Conservation (phyloP, 2,888 invertebrate species). For the Epirrhoe tristata region DNA sequence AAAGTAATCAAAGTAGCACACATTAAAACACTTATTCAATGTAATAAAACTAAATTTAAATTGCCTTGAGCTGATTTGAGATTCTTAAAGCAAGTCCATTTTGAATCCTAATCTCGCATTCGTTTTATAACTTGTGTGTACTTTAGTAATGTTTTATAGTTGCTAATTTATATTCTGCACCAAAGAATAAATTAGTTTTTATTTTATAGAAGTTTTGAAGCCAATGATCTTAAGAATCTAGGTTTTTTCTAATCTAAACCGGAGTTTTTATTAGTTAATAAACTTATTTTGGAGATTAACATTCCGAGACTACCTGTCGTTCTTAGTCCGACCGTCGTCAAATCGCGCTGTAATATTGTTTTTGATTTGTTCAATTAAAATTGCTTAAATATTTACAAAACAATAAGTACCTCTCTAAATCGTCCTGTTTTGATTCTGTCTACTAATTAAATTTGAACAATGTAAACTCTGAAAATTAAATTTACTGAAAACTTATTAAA, state of each 20-base stretch:
- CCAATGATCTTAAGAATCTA: slow-evolving; percentile 39
- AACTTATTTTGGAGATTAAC: slow-evolving; percentile 23
- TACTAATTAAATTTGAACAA: not conserved
- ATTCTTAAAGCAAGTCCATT: slow-evolving; percentile 21
- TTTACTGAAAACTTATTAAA: not conserved
- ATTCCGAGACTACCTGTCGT: slow-evolving; percentile 23
- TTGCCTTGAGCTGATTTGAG: slow-evolving; percentile 12
- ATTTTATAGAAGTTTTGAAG: slow-evolving; percentile 36
- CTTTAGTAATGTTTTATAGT: slow-evolving; percentile 36
- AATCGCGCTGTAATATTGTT: not conserved
- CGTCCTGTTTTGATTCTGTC: not conserved
- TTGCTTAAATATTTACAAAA: slow-evolving; percentile 13
- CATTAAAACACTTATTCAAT: slow-evolving; percentile 2
- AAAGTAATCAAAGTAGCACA: not conserved
- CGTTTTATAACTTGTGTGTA: slow-evolving; percentile 33
- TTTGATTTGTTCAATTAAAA: slow-evolving; percentile 17
- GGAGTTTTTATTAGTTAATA: slow-evolving; percentile 28
- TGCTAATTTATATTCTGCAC: slow-evolving; percentile 40
- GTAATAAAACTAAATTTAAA: slow-evolving; percentile 18
- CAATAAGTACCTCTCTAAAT: not conserved
- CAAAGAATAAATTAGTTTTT: slow-evolving; percentile 39
- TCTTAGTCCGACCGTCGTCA: slow-evolving; percentile 24
- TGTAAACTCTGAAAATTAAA: not conserved
- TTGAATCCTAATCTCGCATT: slow-evolving; percentile 26
- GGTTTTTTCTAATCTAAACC: slow-evolving; percentile 33